Evolutionary conservation across 2,888 invertebrate species (phyloP).

Genomic region (Byasa hedistus): DNA sequence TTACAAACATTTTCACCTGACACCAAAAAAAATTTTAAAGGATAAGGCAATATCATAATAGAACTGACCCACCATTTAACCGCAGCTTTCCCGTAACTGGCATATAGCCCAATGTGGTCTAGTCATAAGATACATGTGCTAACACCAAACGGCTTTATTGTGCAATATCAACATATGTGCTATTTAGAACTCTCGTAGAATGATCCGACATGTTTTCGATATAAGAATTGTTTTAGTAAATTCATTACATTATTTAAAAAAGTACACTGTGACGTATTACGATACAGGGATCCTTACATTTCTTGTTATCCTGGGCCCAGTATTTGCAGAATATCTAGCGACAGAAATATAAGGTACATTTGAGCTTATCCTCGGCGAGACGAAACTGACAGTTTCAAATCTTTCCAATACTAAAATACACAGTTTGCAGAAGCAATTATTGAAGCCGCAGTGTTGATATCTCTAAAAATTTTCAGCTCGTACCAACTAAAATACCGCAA

Average conservation of each 20-base stretch:
- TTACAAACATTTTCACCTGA: too few species aligned
- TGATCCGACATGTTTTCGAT: too few species aligned
- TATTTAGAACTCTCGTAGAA: not conserved
- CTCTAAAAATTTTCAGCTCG: too few species aligned
- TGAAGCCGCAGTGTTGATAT: too few species aligned
- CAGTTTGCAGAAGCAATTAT: too few species aligned
- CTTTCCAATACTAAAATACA: not conserved
- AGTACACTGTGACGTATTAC: too few species aligned
- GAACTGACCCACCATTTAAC: conserved; percentile 28
- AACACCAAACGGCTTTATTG: conserved; percentile 13
- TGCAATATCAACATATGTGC: not conserved
- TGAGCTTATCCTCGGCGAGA: not conserved
- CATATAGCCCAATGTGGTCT: conserved; percentile 26
- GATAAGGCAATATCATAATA: conserved; percentile 13
- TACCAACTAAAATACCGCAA: not conserved
- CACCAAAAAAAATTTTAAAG: too few species aligned
- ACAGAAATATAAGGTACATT: not conserved
- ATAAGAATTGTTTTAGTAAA: too few species aligned
- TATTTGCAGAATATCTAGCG: not conserved
- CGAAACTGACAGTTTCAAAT: not conserved
- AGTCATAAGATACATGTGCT: conserved; percentile 21
- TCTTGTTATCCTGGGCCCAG: not conserved
- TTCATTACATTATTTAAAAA: too few species aligned
- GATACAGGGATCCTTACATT: too few species aligned
- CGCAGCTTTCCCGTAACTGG: conserved; percentile 35